Percentiles rank a stretch among this genome's conserved stretches.
Conservation (phyloP, 2,797 vertebrate genomes). For the Anguilla pacifica region DNA sequence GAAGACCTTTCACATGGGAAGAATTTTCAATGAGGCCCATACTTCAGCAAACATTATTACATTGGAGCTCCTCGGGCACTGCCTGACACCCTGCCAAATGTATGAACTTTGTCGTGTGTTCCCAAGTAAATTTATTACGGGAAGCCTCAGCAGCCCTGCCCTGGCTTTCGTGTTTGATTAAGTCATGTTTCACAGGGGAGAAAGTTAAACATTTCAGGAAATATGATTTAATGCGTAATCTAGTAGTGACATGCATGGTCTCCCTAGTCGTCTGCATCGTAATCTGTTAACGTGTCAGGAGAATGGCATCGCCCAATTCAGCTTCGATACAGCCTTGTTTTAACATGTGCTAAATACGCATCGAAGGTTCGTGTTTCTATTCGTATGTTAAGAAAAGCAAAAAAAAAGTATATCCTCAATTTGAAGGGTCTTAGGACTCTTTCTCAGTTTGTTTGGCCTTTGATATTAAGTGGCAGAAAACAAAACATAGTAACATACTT, state of each 20-base stretch:
- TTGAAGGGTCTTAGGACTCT: neutral
- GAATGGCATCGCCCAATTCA: neutral
- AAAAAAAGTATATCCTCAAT: neutral
- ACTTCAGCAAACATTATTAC: constrained; percentile 7
- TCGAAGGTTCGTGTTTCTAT: neutral
- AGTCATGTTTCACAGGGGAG: constrained; percentile 13
- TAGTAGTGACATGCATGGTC: neutral
- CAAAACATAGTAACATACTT: neutral
- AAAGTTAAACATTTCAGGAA: constrained; percentile 18
- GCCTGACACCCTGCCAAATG: constrained; percentile 2
- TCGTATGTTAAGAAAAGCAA: neutral
- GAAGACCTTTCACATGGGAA: constrained; percentile 1
- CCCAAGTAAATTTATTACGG: constrained; percentile 5
- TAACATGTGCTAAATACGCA: neutral
- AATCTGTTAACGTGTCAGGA: neutral
- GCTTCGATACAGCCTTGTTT: neutral
- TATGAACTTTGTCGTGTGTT: constrained; percentile 9
- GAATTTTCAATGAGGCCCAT: neutral
- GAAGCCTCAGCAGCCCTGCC: neutral
- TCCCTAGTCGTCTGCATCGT: neutral
- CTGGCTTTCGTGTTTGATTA: constrained; percentile 18
- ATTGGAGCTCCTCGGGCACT: neutral
- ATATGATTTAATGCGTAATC: neutral
- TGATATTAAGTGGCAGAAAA: neutral
- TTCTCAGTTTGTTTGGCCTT: too few relatives aligned